phyloP scores from a whole-genome alignment of 2,888 invertebrate genomes.

The Ceriagrion tenellum region DNA sequence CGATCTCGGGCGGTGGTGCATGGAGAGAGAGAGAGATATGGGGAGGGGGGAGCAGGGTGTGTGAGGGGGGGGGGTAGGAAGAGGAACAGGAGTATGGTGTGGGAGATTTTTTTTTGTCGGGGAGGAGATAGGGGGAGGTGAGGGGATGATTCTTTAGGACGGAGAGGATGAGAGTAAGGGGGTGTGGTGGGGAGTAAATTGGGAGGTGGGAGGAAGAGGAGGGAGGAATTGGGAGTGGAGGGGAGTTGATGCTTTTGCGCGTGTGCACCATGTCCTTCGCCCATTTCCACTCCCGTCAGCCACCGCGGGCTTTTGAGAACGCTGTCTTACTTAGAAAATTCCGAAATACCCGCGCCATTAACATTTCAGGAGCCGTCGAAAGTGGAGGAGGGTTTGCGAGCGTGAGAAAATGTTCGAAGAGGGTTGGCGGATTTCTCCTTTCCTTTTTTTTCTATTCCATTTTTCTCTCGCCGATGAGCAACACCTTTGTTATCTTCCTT shows the following conservation, averaged over 20 bases:
- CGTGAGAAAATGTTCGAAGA: background rate
- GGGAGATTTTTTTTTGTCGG: background rate
- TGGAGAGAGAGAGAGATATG: conserved; percentile 34
- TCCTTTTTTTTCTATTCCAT: too few species aligned
- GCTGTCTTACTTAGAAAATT: conserved; percentile 47
- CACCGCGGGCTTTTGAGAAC: conserved; percentile 47
- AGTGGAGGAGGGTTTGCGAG: background rate
- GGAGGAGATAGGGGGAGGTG: background rate
- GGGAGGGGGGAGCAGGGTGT: background rate
- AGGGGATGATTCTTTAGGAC: background rate
- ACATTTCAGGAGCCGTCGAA: conserved; percentile 40
- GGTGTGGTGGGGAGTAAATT: background rate
- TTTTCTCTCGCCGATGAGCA: background rate
- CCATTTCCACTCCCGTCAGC: conserved; percentile 62
- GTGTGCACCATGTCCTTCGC: conserved; percentile 48
- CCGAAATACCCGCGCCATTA: conserved; percentile 43
- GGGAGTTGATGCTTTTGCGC: background rate
- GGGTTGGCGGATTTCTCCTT: background rate
- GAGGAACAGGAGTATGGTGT: background rate
- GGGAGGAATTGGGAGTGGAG: background rate
- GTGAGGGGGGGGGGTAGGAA: background rate
- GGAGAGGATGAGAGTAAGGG: background rate
- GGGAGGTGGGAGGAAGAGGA: background rate
- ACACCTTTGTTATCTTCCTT: background rate
- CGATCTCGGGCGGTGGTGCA: conserved; percentile 67